Evolutionary conservation across 2,888 invertebrate species (phyloP).

Genomic region (Papilio gigon): DNA sequence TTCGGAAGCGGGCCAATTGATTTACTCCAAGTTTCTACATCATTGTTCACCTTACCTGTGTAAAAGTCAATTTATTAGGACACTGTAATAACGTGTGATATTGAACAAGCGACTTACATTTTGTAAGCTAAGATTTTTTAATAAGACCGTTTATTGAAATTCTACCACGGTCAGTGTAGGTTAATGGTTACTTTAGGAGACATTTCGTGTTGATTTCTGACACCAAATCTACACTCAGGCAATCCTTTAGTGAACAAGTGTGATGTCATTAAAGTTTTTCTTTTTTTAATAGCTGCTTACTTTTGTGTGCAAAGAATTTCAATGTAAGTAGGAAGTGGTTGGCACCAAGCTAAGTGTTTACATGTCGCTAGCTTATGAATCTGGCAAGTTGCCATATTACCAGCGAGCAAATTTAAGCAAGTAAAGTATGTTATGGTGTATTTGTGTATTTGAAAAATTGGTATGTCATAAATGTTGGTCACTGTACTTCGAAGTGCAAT

Average conservation of each 20-base stretch:
- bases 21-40: constrained; percentile 19
- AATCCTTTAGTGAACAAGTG: too few relatives aligned
- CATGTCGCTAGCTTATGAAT: constrained; percentile 28
- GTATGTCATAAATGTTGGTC: constrained; percentile 6
- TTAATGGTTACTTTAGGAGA: too few relatives aligned
- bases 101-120: not conserved
- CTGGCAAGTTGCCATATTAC: constrained; percentile 32
- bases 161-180: too few relatives aligned
- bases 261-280: not conserved
- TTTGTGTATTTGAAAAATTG: constrained; percentile 25
- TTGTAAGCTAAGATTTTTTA: not conserved
- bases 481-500: not conserved
- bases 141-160: too few relatives aligned
- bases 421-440: constrained; percentile 4
- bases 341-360: constrained; percentile 30
- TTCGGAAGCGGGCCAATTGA: constrained; percentile 32
- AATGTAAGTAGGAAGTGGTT: constrained; percentile 20
- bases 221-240: too few relatives aligned
- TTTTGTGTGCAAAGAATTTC: not conserved
- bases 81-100: not conserved
- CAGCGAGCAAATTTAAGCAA: constrained; percentile 15
- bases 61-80: constrained; percentile 9
- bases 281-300: not conserved
- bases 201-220: too few relatives aligned
- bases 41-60: constrained; percentile 15